A percentile compares a stretch with the other conserved stretches of the same genome.
Conservation (phyloP, 2,888 invertebrate species). For the Mesodorylaimus sp. region DNA sequence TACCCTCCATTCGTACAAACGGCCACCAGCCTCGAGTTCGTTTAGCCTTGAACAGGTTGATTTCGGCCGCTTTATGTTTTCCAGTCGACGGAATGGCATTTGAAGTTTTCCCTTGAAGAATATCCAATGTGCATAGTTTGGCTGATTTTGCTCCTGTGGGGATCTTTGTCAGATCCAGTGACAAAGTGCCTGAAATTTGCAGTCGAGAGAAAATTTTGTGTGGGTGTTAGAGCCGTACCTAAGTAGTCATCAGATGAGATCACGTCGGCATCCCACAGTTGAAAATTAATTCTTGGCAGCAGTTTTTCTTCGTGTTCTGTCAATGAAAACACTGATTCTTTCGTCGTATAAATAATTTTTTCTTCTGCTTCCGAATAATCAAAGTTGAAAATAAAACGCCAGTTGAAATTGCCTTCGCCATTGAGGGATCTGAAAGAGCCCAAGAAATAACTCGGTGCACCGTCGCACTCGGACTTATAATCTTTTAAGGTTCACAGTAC, state of each 20-base stretch:
- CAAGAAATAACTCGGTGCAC: too few relatives aligned
- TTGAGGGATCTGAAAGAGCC: slow-evolving; percentile 40
- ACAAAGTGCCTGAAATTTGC: slow-evolving; percentile 31
- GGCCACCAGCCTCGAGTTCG: slow-evolving; percentile 38
- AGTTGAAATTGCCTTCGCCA: slow-evolving; percentile 68
- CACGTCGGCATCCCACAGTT: slow-evolving; percentile 68
- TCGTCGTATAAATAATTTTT: slow-evolving; percentile 49
- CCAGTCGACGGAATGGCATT: too few relatives aligned
- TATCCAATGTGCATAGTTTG: slow-evolving; percentile 59
- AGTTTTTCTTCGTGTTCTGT: slow-evolving; percentile 55
- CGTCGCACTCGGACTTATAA: too few relatives aligned
- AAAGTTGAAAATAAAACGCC: slow-evolving; percentile 66
- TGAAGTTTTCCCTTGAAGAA: slow-evolving; percentile 35
- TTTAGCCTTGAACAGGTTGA: slow-evolving; percentile 35
- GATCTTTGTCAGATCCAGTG: slow-evolving; percentile 32
- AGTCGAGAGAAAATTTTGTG: neutral
- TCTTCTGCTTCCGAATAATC: slow-evolving; percentile 55
- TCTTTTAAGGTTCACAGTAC: too few relatives aligned
- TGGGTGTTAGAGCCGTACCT: too few relatives aligned
- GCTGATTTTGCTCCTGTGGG: slow-evolving; percentile 41
- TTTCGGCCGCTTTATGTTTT: slow-evolving; percentile 24
- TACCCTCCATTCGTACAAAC: slow-evolving; percentile 19
- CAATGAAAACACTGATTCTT: slow-evolving; percentile 47
- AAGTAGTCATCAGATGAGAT: slow-evolving; percentile 56
- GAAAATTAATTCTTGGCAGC: slow-evolving; percentile 53